Conservation (phyloP, 2,888 invertebrate genomes). For the Lordiphosa andalusiaca region DNA sequence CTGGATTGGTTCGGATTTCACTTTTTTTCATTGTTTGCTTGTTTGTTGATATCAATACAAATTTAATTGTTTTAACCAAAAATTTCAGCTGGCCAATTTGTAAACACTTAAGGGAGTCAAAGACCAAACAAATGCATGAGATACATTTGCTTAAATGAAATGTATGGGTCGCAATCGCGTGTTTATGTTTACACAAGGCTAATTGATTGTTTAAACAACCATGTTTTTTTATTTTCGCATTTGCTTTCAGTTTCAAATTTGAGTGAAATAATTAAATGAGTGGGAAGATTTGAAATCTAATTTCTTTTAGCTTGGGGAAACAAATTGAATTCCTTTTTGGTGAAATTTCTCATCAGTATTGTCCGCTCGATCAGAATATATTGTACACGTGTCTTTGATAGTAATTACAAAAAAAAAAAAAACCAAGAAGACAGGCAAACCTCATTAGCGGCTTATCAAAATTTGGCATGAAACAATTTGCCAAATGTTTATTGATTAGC, state of each 20-base stretch:
- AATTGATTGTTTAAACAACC: slow-evolving; percentile 70
- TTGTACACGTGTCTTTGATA: too few species aligned
- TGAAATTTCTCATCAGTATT: too few species aligned
- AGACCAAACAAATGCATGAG: slow-evolving; percentile 60
- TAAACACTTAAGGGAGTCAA: slow-evolving; percentile 56
- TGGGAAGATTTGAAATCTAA: neutral
- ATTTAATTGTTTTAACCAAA: slow-evolving; percentile 48
- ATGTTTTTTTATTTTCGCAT: slow-evolving; percentile 18
- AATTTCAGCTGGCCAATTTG: slow-evolving; percentile 50
- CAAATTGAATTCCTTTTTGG: too few species aligned
- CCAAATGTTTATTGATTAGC: slow-evolving; percentile 1
- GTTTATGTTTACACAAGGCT: slow-evolving; percentile 61
- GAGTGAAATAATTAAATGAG: neutral
- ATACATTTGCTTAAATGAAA: slow-evolving; percentile 21
- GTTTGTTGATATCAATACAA: slow-evolving; percentile 9
- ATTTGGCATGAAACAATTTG: too few species aligned
- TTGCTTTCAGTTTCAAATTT: slow-evolving; percentile 3
- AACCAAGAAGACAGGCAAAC: too few species aligned
- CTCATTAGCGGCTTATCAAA: neutral
- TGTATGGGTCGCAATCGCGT: slow-evolving; percentile 32
- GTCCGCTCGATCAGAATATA: too few species aligned
- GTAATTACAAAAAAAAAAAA: too few species aligned
- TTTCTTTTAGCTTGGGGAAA: too few species aligned
- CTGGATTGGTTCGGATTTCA: slow-evolving; percentile 20
- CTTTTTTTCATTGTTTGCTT: neutral